phyloP scores from a whole-genome alignment of 2,888 invertebrate species.

The Corbicula japonica region DNA sequence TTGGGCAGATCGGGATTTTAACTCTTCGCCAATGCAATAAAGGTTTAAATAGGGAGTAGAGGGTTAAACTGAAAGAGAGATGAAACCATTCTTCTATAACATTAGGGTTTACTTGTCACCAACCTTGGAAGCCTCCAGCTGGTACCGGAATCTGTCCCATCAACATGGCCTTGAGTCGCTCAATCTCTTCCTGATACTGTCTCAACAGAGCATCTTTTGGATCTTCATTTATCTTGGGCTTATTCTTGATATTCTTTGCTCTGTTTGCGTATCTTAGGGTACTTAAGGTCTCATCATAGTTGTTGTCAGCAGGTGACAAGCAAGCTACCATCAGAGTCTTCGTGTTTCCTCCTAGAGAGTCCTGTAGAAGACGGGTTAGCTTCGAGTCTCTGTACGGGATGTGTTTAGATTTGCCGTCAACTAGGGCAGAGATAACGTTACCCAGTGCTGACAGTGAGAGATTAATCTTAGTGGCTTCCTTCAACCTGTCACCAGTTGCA shows the following conservation, averaged over 20 bases:
- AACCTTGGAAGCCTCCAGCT: conserved; percentile 66
- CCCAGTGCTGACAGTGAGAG: conserved; percentile 94
- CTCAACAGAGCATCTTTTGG: conserved; percentile 95
- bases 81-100: too few relatives aligned
- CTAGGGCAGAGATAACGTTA: conserved; percentile 95
- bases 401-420: conserved; percentile 93
- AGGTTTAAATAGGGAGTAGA: too few relatives aligned
- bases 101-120: too few relatives aligned
- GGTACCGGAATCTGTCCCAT: conserved; percentile 83
- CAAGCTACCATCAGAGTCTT: conserved; percentile 96
- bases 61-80: too few relatives aligned
- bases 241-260: conserved; percentile 94
- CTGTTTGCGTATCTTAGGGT: conserved; percentile 93
- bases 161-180: conserved; percentile 89
- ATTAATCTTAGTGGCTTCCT: conserved; percentile 96
- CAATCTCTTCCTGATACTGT: conserved; percentile 94
- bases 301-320: conserved; percentile 93
- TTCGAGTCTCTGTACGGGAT: conserved; percentile 95
- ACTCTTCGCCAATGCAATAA: too few relatives aligned
- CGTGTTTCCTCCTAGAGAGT: conserved; percentile 91
- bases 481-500: conserved; percentile 94
- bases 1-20: too few relatives aligned
- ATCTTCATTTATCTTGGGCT: conserved; percentile 94
- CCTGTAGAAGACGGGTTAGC: conserved; percentile 87
- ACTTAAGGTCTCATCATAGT: conserved; percentile 93